Evolutionary conservation across 2,113 vertebrate species (phyloP), one percentile per base, ranked within the genome.

Genomic region (Ictalurus punctatus): DNA sequence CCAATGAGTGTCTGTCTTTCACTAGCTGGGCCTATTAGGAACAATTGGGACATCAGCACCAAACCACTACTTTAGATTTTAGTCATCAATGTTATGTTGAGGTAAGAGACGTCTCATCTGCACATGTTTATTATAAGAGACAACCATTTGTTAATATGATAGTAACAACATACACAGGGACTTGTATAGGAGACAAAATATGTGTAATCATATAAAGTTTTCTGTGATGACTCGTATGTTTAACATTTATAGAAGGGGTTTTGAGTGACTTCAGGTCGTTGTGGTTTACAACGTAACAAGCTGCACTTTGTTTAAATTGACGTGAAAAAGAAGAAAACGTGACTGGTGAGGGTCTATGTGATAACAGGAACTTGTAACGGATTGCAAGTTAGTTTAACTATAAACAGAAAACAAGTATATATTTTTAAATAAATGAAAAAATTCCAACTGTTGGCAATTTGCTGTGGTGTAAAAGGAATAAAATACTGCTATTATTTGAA

Each of bases 1-100:
- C 95, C 91, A 98, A 92, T 0, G 98, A 99, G 93, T 99, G 97
- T 90, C 98, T 97, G 94, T 99, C 98, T 91, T 99, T 99, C 4
- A 99, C 96, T 82, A 99, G 93, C 92, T 99, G 98, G 90, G 98
- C 98, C 98, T 99, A 87, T 16, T 83, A 87, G 86, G 25, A 25
- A 40, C 1, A 90, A 82, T n/a, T 12, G 78, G 23, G 30, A 73
- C 8, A 87, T 48, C n/a, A 86, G 27, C 1, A 69, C 25, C 7
- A 40, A n/a, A 25, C 23, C 25, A 84, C 6, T 67, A 54, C 23
- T 21, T 65, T 7, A 17, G 14, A 16, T 48, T 78, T 78, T 44
- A 58, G 14, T 58, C n/a, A 81, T 34, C 52, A 34, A 17, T 21
- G 1, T 21, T 21, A 81, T 21, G 0, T 58, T 34, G 25, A 54